Percentiles rank a stretch among this genome's conserved stretches.
Conservation (phyloP, 2,797 vertebrate species). For the Pygocentrus nattereri region DNA sequence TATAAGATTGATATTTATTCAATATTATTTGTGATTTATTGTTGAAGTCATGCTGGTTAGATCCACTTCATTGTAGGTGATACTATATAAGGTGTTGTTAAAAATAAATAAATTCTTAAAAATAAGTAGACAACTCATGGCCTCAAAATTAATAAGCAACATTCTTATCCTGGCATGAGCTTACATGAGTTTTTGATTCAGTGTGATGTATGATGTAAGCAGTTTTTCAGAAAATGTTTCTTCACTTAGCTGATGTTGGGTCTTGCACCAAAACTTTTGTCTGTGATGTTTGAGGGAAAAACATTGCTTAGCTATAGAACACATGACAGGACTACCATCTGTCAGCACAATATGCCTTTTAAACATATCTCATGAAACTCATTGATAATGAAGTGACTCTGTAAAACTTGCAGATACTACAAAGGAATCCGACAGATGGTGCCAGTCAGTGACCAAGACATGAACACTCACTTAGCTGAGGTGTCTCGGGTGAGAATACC, state of each 20-base stretch:
- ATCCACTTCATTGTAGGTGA: not conserved
- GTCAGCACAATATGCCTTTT: too few relatives aligned
- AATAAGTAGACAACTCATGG: not conserved
- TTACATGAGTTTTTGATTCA: not conserved
- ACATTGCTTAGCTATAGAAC: too few relatives aligned
- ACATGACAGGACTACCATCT: too few relatives aligned
- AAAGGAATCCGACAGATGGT: constrained; percentile 97
- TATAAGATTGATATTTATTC: not conserved
- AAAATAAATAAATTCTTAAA: too few relatives aligned
- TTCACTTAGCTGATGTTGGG: too few relatives aligned
- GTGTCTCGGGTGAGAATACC: constrained; percentile 91
- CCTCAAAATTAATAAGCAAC: not conserved
- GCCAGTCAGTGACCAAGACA: constrained; percentile 97
- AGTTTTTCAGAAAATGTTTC: too few relatives aligned
- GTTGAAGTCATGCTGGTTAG: not conserved
- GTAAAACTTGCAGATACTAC: constrained; percentile 85
- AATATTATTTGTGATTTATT: not conserved
- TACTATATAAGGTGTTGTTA: too few relatives aligned
- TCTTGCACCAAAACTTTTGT: too few relatives aligned
- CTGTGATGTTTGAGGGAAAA: too few relatives aligned
- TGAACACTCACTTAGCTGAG: constrained; percentile 98
- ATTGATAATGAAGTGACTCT: not conserved
- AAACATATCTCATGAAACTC: too few relatives aligned
- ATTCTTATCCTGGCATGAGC: too few relatives aligned
- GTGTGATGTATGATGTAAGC: not conserved